Evolutionary conservation across 1,140 invertebrate species (phyloP), one percentile per base, ranked within the genome.

Genomic region (Neuroterus valhalla): DNA sequence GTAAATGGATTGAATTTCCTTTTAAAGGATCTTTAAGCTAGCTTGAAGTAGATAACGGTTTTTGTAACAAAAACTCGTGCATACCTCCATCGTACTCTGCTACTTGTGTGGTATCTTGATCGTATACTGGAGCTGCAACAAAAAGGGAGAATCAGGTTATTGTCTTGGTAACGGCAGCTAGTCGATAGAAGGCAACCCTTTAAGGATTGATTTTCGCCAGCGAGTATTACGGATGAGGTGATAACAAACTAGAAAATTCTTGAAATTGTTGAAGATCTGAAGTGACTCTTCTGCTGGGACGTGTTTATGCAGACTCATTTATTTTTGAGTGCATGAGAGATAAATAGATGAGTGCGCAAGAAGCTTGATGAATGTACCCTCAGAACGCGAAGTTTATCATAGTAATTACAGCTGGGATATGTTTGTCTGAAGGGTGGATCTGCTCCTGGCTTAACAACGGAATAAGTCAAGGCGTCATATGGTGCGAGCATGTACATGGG

Each of bases 51-150:
- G 62, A 67, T 48, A 67, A 66, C 42, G 26, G 67, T 17, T 68
- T 19, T 72, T 72, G 23, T 26, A 83, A 78, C 23, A 68, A 66
- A 62, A 62, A 21, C 12, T 21, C 43, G 19, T 81, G 78, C 83
- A 26, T 83, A 90, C 87, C 80, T 86, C 82, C 84, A 80, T 86
- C 86, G 81, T 86, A 88, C 75, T 90, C 89, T 43, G 87, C 86
- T 43, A 89, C 74, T 78, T 89, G 84, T 79, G 88, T 89, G 68
- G 86, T 85, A 81, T 89, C 86, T 52, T 88, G 84, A 76, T 90
- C 89, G 74, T 87, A 82, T 71, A 90, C 85, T 76, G 89, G 89
- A n/a, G 89, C 89, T 90, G 84, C 67, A 89, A 89, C 80, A 76
- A 72, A 87, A 81, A 73, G 79, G 79, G 77, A 66, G 79, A 72